Evolutionary conservation across 1,140 invertebrate species (phyloP).

Genomic region (Acromyrmex heyeri): DNA sequence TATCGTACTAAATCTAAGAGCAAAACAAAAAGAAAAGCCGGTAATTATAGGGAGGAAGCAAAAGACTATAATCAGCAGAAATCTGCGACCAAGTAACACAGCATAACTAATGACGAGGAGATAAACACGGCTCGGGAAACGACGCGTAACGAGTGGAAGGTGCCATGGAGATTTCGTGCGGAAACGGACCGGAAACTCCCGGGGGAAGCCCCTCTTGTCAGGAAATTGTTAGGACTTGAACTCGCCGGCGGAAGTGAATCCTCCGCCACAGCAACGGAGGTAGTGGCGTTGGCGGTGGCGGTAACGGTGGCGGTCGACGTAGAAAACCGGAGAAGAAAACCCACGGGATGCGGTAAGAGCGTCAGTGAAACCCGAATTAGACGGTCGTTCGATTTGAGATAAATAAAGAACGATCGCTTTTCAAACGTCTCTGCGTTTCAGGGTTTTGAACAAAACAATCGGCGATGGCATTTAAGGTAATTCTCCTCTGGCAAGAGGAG

Average conservation of each 20-base stretch:
- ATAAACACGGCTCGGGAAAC: conserved; percentile 76
- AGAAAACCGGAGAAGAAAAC: conserved; percentile 58
- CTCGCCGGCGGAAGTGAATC: conserved; percentile 58
- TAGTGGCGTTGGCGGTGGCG: background rate
- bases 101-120: conserved; percentile 77
- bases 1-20: background rate
- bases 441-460: background rate
- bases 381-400: conserved; percentile 32
- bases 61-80: background rate
- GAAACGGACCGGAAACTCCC: conserved; percentile 76
- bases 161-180: conserved; percentile 71
- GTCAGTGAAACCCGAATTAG: conserved; percentile 57
- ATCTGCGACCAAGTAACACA: conserved; percentile 53
- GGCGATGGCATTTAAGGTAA: background rate
- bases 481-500: background rate
- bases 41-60: background rate
- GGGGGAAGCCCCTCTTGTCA: conserved; percentile 66
- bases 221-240: conserved; percentile 74
- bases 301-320: background rate
- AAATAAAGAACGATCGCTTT: conserved; percentile 65
- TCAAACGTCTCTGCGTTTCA: background rate
- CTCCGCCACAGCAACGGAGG: conserved; percentile 1
- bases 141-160: conserved; percentile 73
- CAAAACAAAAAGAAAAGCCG: background rate
- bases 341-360: conserved; percentile 55